Evolutionary conservation across 2,113 vertebrate genomes (phyloP), one percentile per base, ranked within the genome.

Genomic region (Charadrius vociferus): DNA sequence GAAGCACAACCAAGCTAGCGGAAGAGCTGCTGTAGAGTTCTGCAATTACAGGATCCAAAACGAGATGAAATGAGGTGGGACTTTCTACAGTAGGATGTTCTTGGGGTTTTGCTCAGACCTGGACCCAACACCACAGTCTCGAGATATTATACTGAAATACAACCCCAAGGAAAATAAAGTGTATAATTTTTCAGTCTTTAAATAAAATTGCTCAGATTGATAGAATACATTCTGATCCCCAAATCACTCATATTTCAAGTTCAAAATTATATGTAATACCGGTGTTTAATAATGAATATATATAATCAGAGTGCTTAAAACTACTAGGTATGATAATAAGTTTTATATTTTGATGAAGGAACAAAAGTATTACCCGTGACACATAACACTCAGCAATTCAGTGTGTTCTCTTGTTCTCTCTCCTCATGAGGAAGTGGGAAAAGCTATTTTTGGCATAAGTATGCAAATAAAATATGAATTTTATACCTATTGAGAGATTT

Each of bases 51-150:
- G 39, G 18, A 66, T 20, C 27, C 56, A 47, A 34, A 45, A 5
- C 5, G 19, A 52, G 45, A 5, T 8, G 6, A 55, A 56, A 85
- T 12, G 18, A 61, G 85, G 36, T 19, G 10, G 9, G 8, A 5
- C 3, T 62, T 77, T 36, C 49, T 45, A 0, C 6, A 10, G 4
- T 1, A 5, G 30, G 39, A 41, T 9, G 4, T 29, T 43, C 62
- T 56, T n/a, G 36, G 49, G 52, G 5, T 61, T 81, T 75, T 22
- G 2, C 22, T 93, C 34, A 30, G 36, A 56, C 24, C 58, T 68
- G 5, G 32, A 9, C 27, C 32, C 36, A 65, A 49, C 21, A 63
- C 20, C 36, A 21, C 29, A 20, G 9, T 32, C 47, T 61, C 29
- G 23, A 66, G 10, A 3, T 23, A 27, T 70, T 73, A 22, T 7